These are phyloP conservation scores for Ochotona curzoniae DNA, from an alignment of 2,113 vertebrate species.

Conservation along the genomic window DNA sequence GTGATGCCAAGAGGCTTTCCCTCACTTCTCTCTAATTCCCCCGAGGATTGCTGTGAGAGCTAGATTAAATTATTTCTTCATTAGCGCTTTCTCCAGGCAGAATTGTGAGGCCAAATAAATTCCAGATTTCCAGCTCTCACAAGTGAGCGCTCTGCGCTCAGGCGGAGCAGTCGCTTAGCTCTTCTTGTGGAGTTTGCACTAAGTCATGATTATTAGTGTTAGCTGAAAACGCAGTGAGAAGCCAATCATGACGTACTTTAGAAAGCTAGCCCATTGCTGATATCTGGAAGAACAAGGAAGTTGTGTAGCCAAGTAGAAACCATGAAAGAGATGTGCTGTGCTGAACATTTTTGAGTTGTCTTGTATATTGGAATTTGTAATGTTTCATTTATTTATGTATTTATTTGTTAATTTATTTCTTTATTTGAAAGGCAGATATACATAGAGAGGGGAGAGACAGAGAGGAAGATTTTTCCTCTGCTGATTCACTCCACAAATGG, in stretches of 20 bases:
- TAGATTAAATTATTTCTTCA: slow-evolving; percentile 57
- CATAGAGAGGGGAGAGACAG: too few relatives aligned
- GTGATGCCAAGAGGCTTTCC: not conserved
- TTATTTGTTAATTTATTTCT: too few relatives aligned
- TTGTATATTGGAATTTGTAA: not conserved
- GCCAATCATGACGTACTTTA: not conserved
- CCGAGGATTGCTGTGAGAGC: slow-evolving; percentile 17
- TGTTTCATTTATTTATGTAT: not conserved
- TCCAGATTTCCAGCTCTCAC: not conserved
- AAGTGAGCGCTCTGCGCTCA: not conserved
- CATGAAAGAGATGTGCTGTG: not conserved
- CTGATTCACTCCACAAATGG: too few relatives aligned
- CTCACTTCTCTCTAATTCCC: not conserved
- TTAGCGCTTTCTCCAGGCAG: slow-evolving; percentile 26
- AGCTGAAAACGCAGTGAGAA: not conserved
- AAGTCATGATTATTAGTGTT: not conserved
- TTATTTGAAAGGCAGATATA: too few relatives aligned
- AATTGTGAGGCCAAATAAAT: slow-evolving; percentile 19
- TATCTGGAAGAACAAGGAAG: not conserved
- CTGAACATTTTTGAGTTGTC: not conserved
- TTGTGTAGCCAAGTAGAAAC: not conserved
- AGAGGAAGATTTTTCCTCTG: too few relatives aligned
- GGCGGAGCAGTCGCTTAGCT: not conserved
- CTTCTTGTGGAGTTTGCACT: not conserved
- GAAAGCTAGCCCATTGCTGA: not conserved